Base-by-base conservation (phyloP, 2,888 invertebrate species). In the Papilio protenor region DNA sequence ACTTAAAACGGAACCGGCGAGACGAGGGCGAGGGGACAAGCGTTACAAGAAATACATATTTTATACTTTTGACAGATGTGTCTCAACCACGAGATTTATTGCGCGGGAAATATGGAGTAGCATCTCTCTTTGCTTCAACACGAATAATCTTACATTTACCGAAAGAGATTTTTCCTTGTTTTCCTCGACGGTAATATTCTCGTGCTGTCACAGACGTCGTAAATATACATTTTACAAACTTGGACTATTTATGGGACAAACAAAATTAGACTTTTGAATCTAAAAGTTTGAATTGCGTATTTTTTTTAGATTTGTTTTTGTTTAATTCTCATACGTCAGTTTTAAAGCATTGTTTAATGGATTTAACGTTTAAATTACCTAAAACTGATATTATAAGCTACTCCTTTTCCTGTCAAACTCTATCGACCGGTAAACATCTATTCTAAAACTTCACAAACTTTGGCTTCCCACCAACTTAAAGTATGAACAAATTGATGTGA, bases 61-160 rank as follows among this genome's bases (percentile, higher is more conserved):
- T 94, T 92, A 94, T 88, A 92, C 88, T 93, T 94, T 92, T 94
- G 94, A 94, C 94, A 94, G 90, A 92, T 92, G 91, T 88, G 93
- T 92, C 92, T 88, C 90, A 87, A 88, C 87, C 87, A 84, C 85
- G 87, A 91, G 92, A 94, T 94, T 94, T 94, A 94, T 94, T 86
- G 88, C 86, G 79, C 83, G 83, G 83, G 82, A 89, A 91, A 93
- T 92, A 92, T 92, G 91, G 90, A 91, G 91, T 89, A 90, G 89
- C 90, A 86, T 90, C 86, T 89, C 83, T 87, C 84, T 86, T 81
- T 85, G 86, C 85, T 83, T 85, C 84, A 85, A 85, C 81, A 84
- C 72, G 78, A 76, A 78, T 76, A 78, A 73, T 76, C 75, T 78
- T 76, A 49, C 72, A 73, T 75, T 78, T 78, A 75, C 72, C 75